phyloP scores from a whole-genome alignment of 92 coral and sea anemone species.

The Bergia sp. region DNA sequence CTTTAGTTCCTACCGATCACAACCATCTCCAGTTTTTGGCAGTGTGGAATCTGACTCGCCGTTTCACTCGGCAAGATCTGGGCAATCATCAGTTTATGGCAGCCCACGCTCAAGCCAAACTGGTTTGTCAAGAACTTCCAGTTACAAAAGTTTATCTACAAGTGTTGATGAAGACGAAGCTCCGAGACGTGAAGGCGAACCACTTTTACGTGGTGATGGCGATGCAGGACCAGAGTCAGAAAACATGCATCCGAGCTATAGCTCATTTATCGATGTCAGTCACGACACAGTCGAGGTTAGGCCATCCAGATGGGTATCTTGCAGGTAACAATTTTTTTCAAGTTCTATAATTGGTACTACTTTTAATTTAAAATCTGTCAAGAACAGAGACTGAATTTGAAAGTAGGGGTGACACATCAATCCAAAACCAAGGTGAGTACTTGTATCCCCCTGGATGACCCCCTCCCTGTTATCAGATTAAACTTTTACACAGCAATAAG shows the following conservation, averaged over 20 bases:
- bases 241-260: not conserved
- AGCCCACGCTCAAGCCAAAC: not conserved
- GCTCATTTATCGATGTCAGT: not conserved
- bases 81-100: not conserved
- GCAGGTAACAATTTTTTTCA: not conserved
- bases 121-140: constrained; percentile 12
- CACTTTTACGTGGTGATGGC: not conserved
- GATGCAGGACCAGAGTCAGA: not conserved
- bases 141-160: constrained; percentile 6
- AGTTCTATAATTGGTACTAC: too few species aligned
- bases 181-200: constrained; percentile 6
- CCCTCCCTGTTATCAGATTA: too few species aligned
- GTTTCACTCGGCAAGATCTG: not conserved
- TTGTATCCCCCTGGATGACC: too few species aligned
- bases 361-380: too few species aligned
- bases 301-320: not conserved
- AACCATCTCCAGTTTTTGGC: constrained; percentile 17
- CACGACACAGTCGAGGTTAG: not conserved
- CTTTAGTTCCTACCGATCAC: not conserved
- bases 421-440: too few species aligned
- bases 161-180: not conserved
- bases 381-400: too few species aligned
- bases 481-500: too few species aligned
- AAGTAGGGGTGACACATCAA: too few species aligned
- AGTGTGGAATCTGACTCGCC: constrained; percentile 3